Percentiles rank a stretch among this genome's conserved stretches.
Conservation (phyloP, 2,888 invertebrate genomes). For the Cheilosia variabilis region DNA sequence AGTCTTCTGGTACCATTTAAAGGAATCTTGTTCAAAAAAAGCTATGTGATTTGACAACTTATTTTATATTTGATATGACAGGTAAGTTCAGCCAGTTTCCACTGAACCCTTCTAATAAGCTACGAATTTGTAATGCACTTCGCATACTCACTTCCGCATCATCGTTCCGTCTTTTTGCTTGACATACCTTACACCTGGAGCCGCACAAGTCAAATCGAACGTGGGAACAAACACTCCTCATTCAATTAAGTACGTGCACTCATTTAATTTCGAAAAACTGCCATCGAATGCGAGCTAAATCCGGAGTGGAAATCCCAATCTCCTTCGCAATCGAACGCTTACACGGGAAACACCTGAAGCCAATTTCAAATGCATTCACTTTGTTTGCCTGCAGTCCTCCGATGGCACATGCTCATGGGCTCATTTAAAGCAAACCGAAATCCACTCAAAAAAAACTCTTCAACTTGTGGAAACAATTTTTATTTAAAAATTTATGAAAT, state of each 20-base stretch:
- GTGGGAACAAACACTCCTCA: slow-evolving; percentile 3
- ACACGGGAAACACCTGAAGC: slow-evolving; percentile 52
- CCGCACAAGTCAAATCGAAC: no score
- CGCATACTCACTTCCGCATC: no score
- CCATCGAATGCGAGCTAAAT: background rate
- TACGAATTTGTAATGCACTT: no score
- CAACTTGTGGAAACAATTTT: background rate
- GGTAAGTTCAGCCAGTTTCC: no score
- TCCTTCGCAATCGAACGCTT: slow-evolving; percentile 20
- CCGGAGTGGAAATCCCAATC: slow-evolving; percentile 11
- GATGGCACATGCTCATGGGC: background rate
- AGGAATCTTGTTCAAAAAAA: no score
- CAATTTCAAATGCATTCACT: slow-evolving; percentile 28
- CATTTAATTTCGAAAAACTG: slow-evolving; percentile 50
- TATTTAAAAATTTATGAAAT: background rate
- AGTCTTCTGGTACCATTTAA: no score
- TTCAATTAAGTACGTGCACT: slow-evolving; percentile 70
- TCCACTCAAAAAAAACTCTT: background rate
- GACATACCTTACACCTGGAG: no score
- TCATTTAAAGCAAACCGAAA: background rate
- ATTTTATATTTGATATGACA: no score
- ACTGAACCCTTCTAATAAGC: no score
- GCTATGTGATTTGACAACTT: no score
- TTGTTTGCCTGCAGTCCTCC: background rate
- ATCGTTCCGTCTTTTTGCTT: no score